A percentile compares a stretch with the other conserved stretches of the same genome.
phyloP scores from a whole-genome alignment of 1,140 invertebrate genomes.

The Pseudachorutes palmiensis region DNA sequence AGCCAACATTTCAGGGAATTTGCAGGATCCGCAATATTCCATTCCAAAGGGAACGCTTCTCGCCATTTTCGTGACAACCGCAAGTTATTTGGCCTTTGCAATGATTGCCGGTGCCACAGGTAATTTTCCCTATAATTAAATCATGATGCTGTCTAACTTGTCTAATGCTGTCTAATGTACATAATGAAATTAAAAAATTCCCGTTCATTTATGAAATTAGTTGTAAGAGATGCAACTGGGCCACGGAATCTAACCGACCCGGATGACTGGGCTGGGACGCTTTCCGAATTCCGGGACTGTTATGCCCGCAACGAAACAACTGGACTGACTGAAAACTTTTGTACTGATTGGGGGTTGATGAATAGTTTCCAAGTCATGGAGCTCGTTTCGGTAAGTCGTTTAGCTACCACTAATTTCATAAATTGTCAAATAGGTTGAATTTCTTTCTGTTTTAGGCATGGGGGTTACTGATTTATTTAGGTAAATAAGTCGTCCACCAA shows the following conservation, averaged over 20 bases:
- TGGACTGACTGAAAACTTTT: not conserved
- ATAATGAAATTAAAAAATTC: no score
- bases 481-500: not conserved
- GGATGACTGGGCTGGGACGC: conserved; percentile 39
- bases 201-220: conserved; percentile 44
- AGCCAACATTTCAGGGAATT: conserved; percentile 24
- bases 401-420: not conserved
- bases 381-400: conserved; percentile 8
- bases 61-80: conserved; percentile 73
- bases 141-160: conserved; percentile 44
- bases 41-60: conserved; percentile 82
- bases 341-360: conserved; percentile 60
- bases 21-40: conserved; percentile 77
- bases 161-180: no score
- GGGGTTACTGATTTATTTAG: conserved; percentile 46
- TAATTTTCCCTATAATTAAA: conserved; percentile 62
- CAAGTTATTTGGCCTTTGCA: conserved; percentile 74
- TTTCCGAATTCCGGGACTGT: conserved; percentile 19
- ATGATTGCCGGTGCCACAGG: conserved; percentile 59
- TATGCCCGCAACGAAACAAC: not conserved
- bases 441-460: conserved; percentile 43
- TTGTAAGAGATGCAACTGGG: conserved; percentile 68
- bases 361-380: conserved; percentile 64
- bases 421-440: conserved; percentile 32
- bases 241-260: conserved; percentile 23